Percentiles rank a stretch among this genome's conserved stretches.
These are phyloP conservation scores for Celastrina argiolus DNA, from an alignment of 2,888 invertebrate species.

Conservation along the genomic window DNA sequence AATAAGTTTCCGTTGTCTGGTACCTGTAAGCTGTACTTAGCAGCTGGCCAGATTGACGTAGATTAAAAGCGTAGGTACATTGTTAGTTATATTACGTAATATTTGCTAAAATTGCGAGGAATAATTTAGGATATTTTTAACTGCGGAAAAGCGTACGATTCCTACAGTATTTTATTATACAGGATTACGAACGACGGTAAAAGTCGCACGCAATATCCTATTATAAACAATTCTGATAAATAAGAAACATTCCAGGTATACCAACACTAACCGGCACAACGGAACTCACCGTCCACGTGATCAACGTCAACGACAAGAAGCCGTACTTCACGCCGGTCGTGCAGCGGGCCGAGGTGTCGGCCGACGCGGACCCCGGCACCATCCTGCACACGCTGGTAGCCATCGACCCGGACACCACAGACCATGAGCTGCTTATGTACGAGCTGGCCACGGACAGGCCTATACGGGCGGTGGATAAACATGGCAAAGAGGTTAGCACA, in stretches of 20 bases:
- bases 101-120: too few species aligned
- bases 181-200: too few species aligned
- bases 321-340: slow-evolving; percentile 89
- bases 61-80: too few species aligned
- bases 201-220: too few species aligned
- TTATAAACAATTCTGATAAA: too few species aligned
- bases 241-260: slow-evolving; percentile 77
- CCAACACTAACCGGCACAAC: slow-evolving; percentile 90
- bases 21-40: too few species aligned
- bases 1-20: too few species aligned
- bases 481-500: slow-evolving; percentile 83
- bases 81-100: too few species aligned
- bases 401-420: slow-evolving; percentile 87
- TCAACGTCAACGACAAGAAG: slow-evolving; percentile 92
- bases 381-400: slow-evolving; percentile 85
- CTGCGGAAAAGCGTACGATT: too few species aligned
- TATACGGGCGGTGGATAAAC: slow-evolving; percentile 88
- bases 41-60: too few species aligned
- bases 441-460: slow-evolving; percentile 81
- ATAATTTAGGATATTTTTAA: too few species aligned
- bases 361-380: slow-evolving; percentile 85
- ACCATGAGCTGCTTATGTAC: slow-evolving; percentile 82
- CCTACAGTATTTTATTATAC: too few species aligned
- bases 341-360: slow-evolving; percentile 88
- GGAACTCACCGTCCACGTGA: slow-evolving; percentile 86